Evolutionary conservation across 2,113 vertebrate species (phyloP).

Genomic region (human): DNA sequence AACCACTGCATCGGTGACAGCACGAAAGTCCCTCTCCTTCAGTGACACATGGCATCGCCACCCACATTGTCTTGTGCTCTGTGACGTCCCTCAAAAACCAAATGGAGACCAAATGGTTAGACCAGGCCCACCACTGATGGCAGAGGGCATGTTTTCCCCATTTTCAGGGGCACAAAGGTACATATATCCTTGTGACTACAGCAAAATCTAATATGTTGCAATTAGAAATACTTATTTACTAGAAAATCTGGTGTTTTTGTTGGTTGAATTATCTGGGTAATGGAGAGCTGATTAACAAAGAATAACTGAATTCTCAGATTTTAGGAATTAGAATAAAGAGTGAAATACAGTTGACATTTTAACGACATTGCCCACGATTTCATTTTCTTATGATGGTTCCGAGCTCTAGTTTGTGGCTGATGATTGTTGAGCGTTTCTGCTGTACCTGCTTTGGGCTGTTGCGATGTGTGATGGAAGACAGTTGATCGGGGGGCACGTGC

Average conservation of each 20-base stretch:
- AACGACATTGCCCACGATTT: not conserved
- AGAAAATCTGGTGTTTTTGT: not conserved
- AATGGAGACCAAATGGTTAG: not conserved
- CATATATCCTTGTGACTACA: not conserved
- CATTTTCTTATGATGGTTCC: not conserved
- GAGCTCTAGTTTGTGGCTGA: not conserved
- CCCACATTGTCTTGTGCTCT: not conserved
- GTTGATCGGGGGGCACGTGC: rapidly evolving
- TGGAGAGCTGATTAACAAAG: not conserved
- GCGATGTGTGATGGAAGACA: not conserved
- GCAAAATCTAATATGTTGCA: not conserved
- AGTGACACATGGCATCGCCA: too few relatives aligned
- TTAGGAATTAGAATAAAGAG: not conserved
- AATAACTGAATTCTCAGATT: not conserved
- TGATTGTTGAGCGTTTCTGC: not conserved
- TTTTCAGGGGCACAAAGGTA: not conserved
- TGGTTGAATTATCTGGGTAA: not conserved
- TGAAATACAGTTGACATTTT: not conserved
- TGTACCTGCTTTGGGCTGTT: too few relatives aligned
- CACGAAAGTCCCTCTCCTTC: not conserved
- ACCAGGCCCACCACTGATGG: not conserved
- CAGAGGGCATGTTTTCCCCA: too few relatives aligned
- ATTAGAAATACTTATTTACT: not conserved
- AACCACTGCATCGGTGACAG: not conserved
- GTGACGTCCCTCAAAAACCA: not conserved